These are phyloP conservation scores for Drosophila ambigua DNA, from an alignment of 1,140 invertebrate genomes.

Conservation along the genomic window DNA sequence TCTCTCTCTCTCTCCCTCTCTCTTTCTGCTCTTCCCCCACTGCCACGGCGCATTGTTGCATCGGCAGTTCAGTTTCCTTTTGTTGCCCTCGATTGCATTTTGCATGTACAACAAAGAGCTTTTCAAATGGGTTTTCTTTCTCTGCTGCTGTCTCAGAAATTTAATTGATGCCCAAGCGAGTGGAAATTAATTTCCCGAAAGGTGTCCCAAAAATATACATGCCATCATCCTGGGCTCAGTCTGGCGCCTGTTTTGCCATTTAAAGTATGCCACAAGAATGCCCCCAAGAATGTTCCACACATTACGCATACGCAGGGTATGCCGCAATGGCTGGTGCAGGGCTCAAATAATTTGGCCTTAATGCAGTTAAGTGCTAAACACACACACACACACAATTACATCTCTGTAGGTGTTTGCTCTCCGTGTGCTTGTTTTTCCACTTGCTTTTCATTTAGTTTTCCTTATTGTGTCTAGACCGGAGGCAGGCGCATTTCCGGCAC, in stretches of 20 bases:
- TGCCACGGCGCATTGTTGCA: constrained; percentile 9
- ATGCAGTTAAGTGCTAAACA: constrained; percentile 34
- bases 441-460: constrained; percentile 49
- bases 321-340: not conserved
- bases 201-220: constrained; percentile 23
- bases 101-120: constrained; percentile 41
- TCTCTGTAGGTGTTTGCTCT: constrained; percentile 31
- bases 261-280: not conserved
- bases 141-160: constrained; percentile 11
- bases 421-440: constrained; percentile 3
- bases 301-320: constrained; percentile 33
- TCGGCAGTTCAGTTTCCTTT: constrained; percentile 34
- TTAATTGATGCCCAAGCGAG: constrained; percentile 42
- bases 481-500: constrained; percentile 66
- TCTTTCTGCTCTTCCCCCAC: constrained; percentile 11
- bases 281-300: not conserved
- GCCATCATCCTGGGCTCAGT: constrained; percentile 3
- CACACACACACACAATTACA: constrained; percentile 6
- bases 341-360: constrained; percentile 20
- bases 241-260: constrained; percentile 16
- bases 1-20: constrained; percentile 12
- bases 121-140: constrained; percentile 29
- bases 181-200: constrained; percentile 49
- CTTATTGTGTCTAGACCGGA: constrained; percentile 65
- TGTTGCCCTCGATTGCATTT: constrained; percentile 50